Conservation (phyloP, 2,888 invertebrate species). For the Ligdia adustata region DNA sequence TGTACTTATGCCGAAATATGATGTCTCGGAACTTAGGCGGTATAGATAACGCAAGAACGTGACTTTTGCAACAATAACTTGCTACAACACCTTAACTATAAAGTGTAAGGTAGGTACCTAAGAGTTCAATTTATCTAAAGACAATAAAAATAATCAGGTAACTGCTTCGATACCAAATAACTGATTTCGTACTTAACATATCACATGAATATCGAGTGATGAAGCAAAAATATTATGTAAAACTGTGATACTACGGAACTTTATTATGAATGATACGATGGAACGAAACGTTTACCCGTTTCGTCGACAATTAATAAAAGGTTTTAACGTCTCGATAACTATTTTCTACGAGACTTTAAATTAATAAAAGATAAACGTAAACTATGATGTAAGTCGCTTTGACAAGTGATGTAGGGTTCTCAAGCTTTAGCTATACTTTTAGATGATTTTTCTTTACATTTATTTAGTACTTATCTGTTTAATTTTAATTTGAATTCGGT, state of each 20-base stretch:
- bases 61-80: too few relatives aligned
- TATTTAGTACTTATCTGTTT: conserved; percentile 33
- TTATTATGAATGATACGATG: conserved; percentile 53
- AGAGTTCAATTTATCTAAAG: too few relatives aligned
- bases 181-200: conserved; percentile 61
- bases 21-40: too few relatives aligned
- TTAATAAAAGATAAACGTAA: conserved; percentile 36
- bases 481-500: conserved; percentile 49
- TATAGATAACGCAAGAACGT: too few relatives aligned
- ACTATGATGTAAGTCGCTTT: conserved; percentile 56
- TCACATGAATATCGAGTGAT: conserved; percentile 63
- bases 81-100: too few relatives aligned
- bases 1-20: too few relatives aligned
- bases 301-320: conserved; percentile 48
- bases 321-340: conserved; percentile 55
- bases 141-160: too few relatives aligned
- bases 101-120: too few relatives aligned
- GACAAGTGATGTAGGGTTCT: conserved; percentile 60
- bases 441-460: conserved; percentile 53
- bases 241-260: conserved; percentile 67
- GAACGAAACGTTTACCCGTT: conserved; percentile 42
- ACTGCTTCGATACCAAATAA: too few relatives aligned
- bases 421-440: conserved; percentile 72
- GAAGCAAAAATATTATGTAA: conserved; percentile 60
- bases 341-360: conserved; percentile 60